phyloP scores from a whole-genome alignment of 1,140 invertebrate genomes.

The Conus ventricosus region DNA sequence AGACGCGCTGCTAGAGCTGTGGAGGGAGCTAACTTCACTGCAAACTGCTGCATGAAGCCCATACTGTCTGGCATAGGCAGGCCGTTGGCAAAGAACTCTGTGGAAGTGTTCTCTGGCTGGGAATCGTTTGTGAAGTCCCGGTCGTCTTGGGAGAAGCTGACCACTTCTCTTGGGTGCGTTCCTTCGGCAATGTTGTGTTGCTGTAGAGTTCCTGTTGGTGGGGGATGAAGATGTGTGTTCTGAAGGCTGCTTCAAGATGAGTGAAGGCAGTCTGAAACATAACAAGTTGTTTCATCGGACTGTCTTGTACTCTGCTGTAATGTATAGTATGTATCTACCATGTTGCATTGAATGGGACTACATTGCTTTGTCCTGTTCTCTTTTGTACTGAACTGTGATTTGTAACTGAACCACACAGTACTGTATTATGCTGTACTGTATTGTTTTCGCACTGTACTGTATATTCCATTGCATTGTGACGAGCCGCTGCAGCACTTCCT shows the following conservation, averaged over 20 bases:
- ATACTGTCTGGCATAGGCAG: not conserved
- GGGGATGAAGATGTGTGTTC: not conserved
- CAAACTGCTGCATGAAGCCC: not conserved
- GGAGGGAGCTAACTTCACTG: not conserved
- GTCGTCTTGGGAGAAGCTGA: not conserved
- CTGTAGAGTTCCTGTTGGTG: not conserved
- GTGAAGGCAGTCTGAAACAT: not conserved
- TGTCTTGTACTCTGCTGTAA: not conserved
- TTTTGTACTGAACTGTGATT: too few species aligned
- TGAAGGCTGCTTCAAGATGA: not conserved
- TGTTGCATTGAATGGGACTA: not conserved
- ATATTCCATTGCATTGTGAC: too few species aligned
- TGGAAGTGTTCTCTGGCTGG: not conserved
- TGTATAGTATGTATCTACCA: not conserved
- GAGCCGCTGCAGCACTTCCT: too few species aligned
- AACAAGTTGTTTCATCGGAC: not conserved
- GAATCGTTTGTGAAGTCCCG: not conserved
- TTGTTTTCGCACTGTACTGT: too few species aligned
- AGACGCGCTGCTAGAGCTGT: not conserved
- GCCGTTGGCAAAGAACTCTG: not conserved
- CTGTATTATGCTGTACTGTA: too few species aligned
- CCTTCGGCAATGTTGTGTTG: not conserved
- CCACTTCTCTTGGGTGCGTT: not conserved
- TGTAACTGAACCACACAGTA: too few species aligned
- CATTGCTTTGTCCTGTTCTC: too few species aligned